These are phyloP conservation scores for Chloroceryle aenea DNA, from an alignment of 2,113 vertebrate genomes.

Conservation along the genomic window DNA sequence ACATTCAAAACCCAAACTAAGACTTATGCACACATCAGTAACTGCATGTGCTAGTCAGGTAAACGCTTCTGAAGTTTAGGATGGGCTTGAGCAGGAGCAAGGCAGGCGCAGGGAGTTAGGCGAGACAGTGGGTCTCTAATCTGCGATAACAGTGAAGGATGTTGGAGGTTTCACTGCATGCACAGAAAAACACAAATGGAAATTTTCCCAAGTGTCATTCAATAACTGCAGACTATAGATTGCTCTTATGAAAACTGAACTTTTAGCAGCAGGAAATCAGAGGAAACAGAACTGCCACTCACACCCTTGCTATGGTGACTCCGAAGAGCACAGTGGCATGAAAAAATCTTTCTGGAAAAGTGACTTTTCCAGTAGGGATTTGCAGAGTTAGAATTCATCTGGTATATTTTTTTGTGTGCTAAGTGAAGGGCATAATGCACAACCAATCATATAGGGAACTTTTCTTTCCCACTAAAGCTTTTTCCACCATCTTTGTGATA, in stretches of 20 bases:
- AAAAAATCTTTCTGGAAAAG: neutral
- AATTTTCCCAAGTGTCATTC: constrained; percentile 54
- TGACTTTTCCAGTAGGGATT: constrained; percentile 28
- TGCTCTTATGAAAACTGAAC: neutral
- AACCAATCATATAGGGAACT: neutral
- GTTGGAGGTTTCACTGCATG: neutral
- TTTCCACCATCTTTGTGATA: constrained; percentile 14
- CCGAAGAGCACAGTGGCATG: neutral
- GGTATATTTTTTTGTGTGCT: neutral
- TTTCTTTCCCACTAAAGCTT: neutral
- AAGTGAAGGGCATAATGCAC: neutral
- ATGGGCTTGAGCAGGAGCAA: constrained; percentile 39
- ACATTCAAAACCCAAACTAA: neutral
- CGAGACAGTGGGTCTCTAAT: neutral
- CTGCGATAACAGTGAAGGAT: neutral
- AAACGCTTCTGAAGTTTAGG: constrained; percentile 29
- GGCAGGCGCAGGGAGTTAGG: neutral
- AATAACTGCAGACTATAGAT: constrained; percentile 40
- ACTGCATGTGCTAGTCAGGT: constrained; percentile 34
- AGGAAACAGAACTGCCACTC: constrained; percentile 49
- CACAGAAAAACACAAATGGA: constrained; percentile 21
- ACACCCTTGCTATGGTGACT: neutral
- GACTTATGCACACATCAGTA: constrained; percentile 16
- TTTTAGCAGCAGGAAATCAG: constrained; percentile 25
- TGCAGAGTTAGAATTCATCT: neutral